A percentile compares a stretch with the other conserved stretches of the same genome.
Evolutionary conservation across 2,113 vertebrate species (phyloP).

Genomic region (Oncorhynchus gorbuscha): DNA sequence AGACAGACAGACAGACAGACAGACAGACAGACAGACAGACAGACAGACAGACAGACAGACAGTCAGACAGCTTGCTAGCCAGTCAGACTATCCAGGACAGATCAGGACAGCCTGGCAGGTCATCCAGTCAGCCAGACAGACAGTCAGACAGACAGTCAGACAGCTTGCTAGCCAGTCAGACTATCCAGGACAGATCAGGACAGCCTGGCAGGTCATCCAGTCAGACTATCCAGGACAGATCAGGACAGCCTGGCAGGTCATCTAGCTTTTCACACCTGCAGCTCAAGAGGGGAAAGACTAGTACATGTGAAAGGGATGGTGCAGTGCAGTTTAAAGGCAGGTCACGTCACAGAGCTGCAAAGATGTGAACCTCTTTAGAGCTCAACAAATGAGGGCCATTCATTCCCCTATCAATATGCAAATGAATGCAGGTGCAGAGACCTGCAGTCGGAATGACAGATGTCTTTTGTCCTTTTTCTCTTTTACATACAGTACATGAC

Average conservation of each 20-base stretch:
- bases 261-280: neutral
- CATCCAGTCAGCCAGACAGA: too few relatives aligned
- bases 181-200: too few relatives aligned
- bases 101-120: too few relatives aligned
- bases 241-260: neutral
- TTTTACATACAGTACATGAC: neutral
- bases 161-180: too few relatives aligned
- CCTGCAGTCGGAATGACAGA: neutral
- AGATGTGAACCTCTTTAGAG: neutral
- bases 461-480: neutral
- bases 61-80: too few relatives aligned
- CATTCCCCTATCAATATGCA: constrained; percentile 45
- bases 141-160: too few relatives aligned
- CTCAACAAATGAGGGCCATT: constrained; percentile 32
- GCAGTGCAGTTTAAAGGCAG: constrained; percentile 17
- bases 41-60: too few relatives aligned
- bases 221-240: neutral
- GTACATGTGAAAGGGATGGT: constrained; percentile 2
- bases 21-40: too few relatives aligned
- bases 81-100: too few relatives aligned
- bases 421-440: constrained; percentile 41
- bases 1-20: too few relatives aligned
- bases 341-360: constrained; percentile 13
- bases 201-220: too few relatives aligned
- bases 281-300: neutral